Evolutionary conservation across 2,888 invertebrate genomes (phyloP), one percentile per base, ranked within the genome.

Genomic region (Orthosia gothica): DNA sequence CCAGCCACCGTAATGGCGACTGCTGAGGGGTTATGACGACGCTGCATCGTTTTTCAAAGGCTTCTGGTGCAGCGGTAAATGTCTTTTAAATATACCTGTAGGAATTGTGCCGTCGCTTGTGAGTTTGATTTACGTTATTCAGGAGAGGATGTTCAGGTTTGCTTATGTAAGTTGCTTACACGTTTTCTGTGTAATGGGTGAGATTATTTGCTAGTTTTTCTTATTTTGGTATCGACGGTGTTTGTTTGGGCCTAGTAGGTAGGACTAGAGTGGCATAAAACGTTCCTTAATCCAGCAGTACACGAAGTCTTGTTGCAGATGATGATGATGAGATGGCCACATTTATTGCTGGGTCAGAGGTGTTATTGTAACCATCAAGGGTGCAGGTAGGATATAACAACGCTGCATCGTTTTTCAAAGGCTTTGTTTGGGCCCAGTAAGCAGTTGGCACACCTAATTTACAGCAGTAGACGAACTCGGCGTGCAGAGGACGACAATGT

Each of bases 81-180:
- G 74, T 83, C 83, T 83, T 83, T 70, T 80, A 84, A 83, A 83
- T 72, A 72, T 72, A 83, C 83, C 83, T 80, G 83, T 20, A 71
- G 79, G 79, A 78, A 80, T 58, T 78, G 77, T 68, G 65, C 64
- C 26, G 63, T 62, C 26, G 58, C 62, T 77, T 82, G 45, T 1
- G 23, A 79, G 66, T 23, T 63, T 63, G 62, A 15, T 45, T 62
- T 79, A 54, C 32, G 26, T 70, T 82, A 71, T 78, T 75, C 76
- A 66, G n/a, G 50, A 32, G 78, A 26, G 15, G 50, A 47, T 47
- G 16, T 55, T 49, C 47, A 11, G 55, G 50, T 52, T 69, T 18
- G n/a, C 15, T 32, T 74, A 18, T 50, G 40, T 57, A 49, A 49
- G 9, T 32, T 32, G 32, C 40, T 71, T 20, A 45, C 18, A 9